A percentile compares a stretch with the other conserved stretches of the same genome.
phyloP scores from a whole-genome alignment of 1,140 invertebrate species.

The Chironomus tepperi region DNA sequence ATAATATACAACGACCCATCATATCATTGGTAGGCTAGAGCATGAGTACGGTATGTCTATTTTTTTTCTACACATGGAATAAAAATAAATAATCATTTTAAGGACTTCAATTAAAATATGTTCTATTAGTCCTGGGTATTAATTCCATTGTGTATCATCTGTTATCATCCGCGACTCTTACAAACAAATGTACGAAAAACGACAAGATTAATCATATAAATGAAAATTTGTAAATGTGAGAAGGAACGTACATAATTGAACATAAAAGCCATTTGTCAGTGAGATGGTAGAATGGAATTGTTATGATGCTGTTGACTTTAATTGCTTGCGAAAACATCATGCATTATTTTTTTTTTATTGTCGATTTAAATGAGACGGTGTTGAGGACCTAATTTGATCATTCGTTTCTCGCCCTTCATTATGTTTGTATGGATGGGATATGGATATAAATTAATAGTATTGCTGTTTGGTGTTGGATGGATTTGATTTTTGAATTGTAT shows the following conservation, averaged over 20 bases:
- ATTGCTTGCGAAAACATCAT: neutral
- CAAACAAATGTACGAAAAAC: slow-evolving; percentile 4
- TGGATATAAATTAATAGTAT: neutral
- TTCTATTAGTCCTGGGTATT: neutral
- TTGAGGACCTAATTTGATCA: neutral
- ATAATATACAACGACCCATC: neutral
- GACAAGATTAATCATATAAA: neutral
- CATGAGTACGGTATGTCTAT: too few relatives aligned
- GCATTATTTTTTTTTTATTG: too few relatives aligned
- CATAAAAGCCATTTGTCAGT: slow-evolving; percentile 6
- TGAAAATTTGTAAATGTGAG: neutral
- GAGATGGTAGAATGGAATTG: neutral
- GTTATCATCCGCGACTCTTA: neutral
- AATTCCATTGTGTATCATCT: neutral
- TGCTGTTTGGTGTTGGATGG: too few relatives aligned
- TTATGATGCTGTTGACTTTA: neutral
- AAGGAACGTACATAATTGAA: slow-evolving; percentile 3
- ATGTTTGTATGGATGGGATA: too few relatives aligned
- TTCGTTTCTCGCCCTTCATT: neutral
- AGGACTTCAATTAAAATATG: neutral
- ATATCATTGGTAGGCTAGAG: too few relatives aligned
- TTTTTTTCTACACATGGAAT: neutral
- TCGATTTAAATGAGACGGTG: too few relatives aligned
- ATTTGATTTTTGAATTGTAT: too few relatives aligned
- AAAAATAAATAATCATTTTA: neutral